These are phyloP conservation scores for Microctenopoma lineatum DNA, from an alignment of 2,797 vertebrate genomes.

Conservation along the genomic window DNA sequence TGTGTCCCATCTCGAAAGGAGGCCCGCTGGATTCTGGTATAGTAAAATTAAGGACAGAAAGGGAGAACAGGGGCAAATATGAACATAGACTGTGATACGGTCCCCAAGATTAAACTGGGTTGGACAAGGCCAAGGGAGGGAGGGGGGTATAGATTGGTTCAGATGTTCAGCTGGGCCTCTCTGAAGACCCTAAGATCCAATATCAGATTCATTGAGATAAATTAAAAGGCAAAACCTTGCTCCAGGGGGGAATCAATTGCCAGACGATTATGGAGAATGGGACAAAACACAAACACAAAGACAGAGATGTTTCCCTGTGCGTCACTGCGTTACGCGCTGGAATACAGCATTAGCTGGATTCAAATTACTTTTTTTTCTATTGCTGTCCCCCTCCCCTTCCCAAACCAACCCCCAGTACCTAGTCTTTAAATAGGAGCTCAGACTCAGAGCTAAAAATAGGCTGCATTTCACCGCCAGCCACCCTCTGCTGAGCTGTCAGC, in stretches of 20 bases:
- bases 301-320: constrained; percentile 44
- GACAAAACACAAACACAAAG: constrained; percentile 63
- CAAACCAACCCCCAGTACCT: constrained; percentile 48
- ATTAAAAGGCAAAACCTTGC: constrained; percentile 59
- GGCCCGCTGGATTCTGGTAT: constrained; percentile 42
- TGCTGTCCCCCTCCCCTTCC: constrained; percentile 11
- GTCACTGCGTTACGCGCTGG: constrained; percentile 45
- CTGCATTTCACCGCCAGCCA: constrained; percentile 60
- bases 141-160: constrained; percentile 41
- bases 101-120: constrained; percentile 33
- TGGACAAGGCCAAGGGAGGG: constrained; percentile 32
- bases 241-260: constrained; percentile 61
- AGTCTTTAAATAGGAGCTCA: constrained; percentile 70
- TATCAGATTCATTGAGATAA: constrained; percentile 59
- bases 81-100: constrained; percentile 38
- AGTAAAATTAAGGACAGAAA: constrained; percentile 54
- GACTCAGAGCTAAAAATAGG: constrained; percentile 74
- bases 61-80: constrained; percentile 40
- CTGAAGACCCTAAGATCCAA: constrained; percentile 46
- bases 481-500: constrained; percentile 75
- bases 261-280: constrained; percentile 72
- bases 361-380: constrained; percentile 14
- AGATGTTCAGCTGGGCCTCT: constrained; percentile 39
- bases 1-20: constrained; percentile 55
- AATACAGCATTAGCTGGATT: constrained; percentile 38